phyloP scores from a whole-genome alignment of 2,888 invertebrate species.

The Zele albiditarsus region DNA sequence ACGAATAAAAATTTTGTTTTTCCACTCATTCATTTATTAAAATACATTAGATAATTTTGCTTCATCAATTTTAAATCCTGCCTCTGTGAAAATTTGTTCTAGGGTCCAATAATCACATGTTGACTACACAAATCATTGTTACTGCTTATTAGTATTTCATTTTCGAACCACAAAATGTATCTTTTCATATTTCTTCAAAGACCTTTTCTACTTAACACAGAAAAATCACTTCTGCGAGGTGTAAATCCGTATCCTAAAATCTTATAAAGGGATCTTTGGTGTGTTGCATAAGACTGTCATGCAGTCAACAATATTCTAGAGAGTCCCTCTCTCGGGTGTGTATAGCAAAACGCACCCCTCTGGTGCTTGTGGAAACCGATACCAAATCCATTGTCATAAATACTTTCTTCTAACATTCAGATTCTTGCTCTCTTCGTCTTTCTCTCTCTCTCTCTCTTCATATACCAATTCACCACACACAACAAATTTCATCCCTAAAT shows the following conservation, averaged over 20 bases:
- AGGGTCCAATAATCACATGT: not conserved
- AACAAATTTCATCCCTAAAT: slow-evolving; percentile 68
- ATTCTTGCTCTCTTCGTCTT: not conserved
- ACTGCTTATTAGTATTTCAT: not conserved
- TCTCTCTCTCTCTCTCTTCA: not conserved
- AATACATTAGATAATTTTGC: too few relatives aligned
- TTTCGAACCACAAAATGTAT: too few relatives aligned
- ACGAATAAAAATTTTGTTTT: too few relatives aligned
- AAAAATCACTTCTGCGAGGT: not conserved
- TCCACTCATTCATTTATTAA: too few relatives aligned
- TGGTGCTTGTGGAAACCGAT: not conserved
- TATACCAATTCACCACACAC: not conserved
- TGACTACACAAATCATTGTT: not conserved
- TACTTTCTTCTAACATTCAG: not conserved
- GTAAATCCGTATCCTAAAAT: not conserved
- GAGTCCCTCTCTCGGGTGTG: not conserved
- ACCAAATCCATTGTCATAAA: not conserved
- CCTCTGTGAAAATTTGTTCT: not conserved
- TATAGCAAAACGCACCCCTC: not conserved
- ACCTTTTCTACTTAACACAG: not conserved
- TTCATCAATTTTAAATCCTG: too few relatives aligned
- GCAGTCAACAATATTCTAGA: not conserved
- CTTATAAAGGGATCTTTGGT: not conserved
- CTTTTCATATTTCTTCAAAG: too few relatives aligned
- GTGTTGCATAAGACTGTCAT: not conserved